Evolutionary conservation across 64 coral and sea anemone species (phyloP).

Genomic region (Porites australiensis): DNA sequence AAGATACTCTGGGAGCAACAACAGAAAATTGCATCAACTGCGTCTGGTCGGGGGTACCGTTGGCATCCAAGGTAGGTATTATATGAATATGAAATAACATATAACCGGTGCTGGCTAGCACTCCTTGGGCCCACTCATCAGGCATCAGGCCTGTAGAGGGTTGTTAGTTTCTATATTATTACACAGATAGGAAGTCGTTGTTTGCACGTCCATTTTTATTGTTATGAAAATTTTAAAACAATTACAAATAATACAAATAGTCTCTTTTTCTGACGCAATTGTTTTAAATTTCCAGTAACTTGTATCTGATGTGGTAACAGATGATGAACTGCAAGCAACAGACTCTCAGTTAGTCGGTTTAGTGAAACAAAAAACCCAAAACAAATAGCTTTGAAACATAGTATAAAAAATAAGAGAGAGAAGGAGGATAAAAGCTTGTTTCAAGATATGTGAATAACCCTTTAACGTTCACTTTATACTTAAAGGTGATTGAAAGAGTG

Average conservation of each 20-base stretch:
- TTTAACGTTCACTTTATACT: too few relatives aligned
- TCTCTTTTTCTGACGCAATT: background rate
- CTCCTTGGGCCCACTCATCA: too few relatives aligned
- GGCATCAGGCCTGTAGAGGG: too few relatives aligned
- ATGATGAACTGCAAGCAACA: background rate
- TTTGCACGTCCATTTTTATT: too few relatives aligned
- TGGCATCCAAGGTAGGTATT: slow-evolving; percentile 53
- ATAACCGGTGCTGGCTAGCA: too few relatives aligned
- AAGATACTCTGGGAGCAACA: slow-evolving; percentile 34
- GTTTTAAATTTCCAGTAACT: background rate
- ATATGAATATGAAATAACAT: background rate
- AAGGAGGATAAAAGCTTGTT: too few relatives aligned
- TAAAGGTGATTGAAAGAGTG: too few relatives aligned
- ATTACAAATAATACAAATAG: too few relatives aligned
- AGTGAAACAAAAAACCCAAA: background rate
- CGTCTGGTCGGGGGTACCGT: slow-evolving; percentile 2
- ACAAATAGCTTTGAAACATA: background rate
- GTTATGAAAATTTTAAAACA: too few relatives aligned
- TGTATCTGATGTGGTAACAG: background rate
- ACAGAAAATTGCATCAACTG: slow-evolving; percentile 15
- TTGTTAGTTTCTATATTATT: too few relatives aligned
- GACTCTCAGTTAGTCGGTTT: background rate
- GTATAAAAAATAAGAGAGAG: background rate
- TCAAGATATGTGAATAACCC: too few relatives aligned
- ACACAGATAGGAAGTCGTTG: too few relatives aligned